phyloP scores from a whole-genome alignment of 2,888 invertebrate species.

The Nomada flava region DNA sequence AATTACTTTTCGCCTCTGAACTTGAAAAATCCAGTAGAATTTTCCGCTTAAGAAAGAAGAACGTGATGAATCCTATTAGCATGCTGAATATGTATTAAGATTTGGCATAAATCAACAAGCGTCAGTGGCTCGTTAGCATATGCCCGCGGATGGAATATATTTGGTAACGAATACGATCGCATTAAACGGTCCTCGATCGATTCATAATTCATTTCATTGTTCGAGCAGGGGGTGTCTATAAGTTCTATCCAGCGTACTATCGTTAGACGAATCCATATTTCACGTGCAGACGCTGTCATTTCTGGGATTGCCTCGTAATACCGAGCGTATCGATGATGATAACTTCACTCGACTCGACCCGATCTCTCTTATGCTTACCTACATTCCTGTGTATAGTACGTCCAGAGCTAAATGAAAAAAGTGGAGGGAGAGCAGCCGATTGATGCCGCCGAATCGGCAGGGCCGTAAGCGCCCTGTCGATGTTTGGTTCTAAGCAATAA shows the following conservation, averaged over 20 bases:
- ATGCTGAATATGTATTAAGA: constrained; percentile 52
- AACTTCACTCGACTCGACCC: constrained; percentile 48
- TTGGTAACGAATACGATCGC: constrained; percentile 56
- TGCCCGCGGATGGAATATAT: constrained; percentile 49
- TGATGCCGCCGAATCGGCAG: too few species aligned
- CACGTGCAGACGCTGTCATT: constrained; percentile 50
- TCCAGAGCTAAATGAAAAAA: too few species aligned
- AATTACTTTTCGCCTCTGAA: too few species aligned
- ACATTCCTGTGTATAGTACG: neutral
- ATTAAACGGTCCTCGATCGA: constrained; percentile 56
- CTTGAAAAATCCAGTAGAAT: neutral
- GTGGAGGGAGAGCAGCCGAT: too few species aligned
- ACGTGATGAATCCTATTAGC: neutral
- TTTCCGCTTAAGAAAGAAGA: neutral
- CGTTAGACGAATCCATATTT: constrained; percentile 58
- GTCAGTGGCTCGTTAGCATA: constrained; percentile 49
- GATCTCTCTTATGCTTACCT: constrained; percentile 24
- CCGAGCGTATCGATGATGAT: too few species aligned
- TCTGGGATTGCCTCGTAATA: constrained; percentile 36
- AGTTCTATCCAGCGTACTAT: constrained; percentile 25
- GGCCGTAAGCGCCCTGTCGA: too few species aligned
- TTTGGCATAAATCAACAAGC: constrained; percentile 47
- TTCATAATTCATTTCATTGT: constrained; percentile 65
- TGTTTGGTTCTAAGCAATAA: too few species aligned
- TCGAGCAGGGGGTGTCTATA: constrained; percentile 20